Evolutionary conservation across 2,113 vertebrate genomes (phyloP).

Genomic region (Gallinago undulata): DNA sequence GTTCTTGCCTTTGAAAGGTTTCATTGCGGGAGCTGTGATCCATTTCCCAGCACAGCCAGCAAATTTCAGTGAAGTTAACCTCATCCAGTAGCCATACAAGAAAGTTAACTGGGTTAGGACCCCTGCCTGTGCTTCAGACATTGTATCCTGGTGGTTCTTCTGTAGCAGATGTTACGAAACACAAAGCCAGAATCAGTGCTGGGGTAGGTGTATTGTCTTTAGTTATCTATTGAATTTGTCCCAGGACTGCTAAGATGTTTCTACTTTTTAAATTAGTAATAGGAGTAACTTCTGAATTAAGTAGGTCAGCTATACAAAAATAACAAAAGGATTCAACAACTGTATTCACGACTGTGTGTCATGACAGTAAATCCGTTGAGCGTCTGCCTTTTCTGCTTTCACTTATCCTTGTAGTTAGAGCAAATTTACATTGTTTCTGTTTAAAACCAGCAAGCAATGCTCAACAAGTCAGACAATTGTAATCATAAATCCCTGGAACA

Average conservation of each 20-base stretch:
- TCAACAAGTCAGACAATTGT: not conserved
- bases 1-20: not conserved
- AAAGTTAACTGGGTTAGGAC: not conserved
- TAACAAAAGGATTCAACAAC: not conserved
- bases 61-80: not conserved
- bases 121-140: not conserved
- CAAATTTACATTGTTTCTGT: not conserved
- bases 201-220: not conserved
- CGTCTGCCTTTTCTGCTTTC: not conserved
- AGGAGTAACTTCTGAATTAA: not conserved
- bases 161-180: not conserved
- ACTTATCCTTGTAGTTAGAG: not conserved
- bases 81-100: no score
- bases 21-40: not conserved
- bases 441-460: constrained; percentile 22
- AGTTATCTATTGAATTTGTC: not conserved
- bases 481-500: constrained; percentile 1
- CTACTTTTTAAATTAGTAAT: not conserved
- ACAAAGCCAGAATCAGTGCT: not conserved
- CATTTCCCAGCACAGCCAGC: not conserved
- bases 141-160: not conserved
- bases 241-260: not conserved
- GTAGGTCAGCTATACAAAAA: not conserved
- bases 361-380: not conserved
- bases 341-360: not conserved